A percentile compares a stretch with the other conserved stretches of the same genome.
Conservation (phyloP, 2,113 vertebrate species). For the Casuarius casuarius region DNA sequence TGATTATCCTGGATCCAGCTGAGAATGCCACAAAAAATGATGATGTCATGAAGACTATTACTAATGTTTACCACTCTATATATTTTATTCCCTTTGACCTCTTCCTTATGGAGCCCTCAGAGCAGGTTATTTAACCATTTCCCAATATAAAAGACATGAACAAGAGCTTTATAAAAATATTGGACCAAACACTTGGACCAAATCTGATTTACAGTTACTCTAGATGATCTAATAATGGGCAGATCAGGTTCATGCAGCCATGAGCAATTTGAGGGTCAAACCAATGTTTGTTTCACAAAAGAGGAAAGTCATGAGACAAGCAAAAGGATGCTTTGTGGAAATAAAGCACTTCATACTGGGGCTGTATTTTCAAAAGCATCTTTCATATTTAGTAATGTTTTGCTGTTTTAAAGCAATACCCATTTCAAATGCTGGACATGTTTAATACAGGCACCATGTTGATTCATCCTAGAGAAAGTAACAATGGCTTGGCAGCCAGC, state of each 20-base stretch:
- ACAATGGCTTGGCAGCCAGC: constrained; percentile 57
- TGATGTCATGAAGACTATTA: not conserved
- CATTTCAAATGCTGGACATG: not conserved
- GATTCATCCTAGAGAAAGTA: constrained; percentile 33
- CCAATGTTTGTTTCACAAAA: constrained; percentile 1
- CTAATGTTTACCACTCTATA: not conserved
- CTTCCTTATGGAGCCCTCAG: not conserved
- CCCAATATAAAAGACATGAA: not conserved
- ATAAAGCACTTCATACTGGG: not conserved
- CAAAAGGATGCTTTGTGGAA: not conserved
- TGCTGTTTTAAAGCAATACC: not conserved
- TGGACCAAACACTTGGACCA: not conserved
- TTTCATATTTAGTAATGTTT: not conserved
- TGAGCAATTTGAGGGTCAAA: constrained; percentile 39
- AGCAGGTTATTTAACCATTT: not conserved
- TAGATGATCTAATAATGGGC: constrained; percentile 54
- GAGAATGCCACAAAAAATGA: not conserved
- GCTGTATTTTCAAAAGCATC: not conserved
- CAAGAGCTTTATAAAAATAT: not conserved
- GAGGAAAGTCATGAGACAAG: constrained; percentile 23
- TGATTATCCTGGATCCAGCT: not conserved
- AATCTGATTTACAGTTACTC: constrained; percentile 46
- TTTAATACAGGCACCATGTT: not conserved
- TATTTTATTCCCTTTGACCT: not conserved
- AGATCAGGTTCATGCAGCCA: constrained; percentile 64